These are phyloP conservation scores for Corythaeola cristata DNA, from an alignment of 2,113 vertebrate genomes.

Conservation along the genomic window DNA sequence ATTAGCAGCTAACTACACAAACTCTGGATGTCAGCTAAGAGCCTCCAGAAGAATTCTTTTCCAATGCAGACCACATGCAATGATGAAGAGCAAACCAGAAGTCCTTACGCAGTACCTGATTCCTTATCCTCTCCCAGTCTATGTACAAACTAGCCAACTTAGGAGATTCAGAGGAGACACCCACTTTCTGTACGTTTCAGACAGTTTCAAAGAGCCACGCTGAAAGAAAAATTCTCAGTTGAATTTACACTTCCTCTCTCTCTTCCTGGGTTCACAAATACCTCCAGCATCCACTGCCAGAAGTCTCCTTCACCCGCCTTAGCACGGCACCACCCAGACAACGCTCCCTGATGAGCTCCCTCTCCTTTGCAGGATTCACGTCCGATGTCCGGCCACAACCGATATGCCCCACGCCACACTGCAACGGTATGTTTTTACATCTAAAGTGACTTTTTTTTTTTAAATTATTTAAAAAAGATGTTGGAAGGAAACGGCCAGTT, in stretches of 20 bases:
- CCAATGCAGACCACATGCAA: background rate
- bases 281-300: background rate
- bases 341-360: background rate
- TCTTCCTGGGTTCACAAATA: background rate
- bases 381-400: background rate
- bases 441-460: background rate
- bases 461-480: background rate
- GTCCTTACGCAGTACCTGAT: background rate
- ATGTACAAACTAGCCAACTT: background rate
- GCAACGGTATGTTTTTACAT: background rate
- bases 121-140: background rate
- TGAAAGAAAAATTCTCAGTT: background rate
- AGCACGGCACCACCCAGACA: background rate
- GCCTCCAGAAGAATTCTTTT: background rate
- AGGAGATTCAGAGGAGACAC: background rate
- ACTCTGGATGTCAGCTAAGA: background rate
- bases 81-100: background rate
- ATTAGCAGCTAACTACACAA: background rate
- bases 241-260: background rate
- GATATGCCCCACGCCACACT: background rate
- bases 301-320: background rate
- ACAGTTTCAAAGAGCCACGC: background rate
- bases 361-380: background rate
- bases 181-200: background rate
- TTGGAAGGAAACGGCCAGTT: background rate